Evolutionary conservation across 92 coral and sea anemone genomes (phyloP).

Genomic region (Galaxea fascicularis): DNA sequence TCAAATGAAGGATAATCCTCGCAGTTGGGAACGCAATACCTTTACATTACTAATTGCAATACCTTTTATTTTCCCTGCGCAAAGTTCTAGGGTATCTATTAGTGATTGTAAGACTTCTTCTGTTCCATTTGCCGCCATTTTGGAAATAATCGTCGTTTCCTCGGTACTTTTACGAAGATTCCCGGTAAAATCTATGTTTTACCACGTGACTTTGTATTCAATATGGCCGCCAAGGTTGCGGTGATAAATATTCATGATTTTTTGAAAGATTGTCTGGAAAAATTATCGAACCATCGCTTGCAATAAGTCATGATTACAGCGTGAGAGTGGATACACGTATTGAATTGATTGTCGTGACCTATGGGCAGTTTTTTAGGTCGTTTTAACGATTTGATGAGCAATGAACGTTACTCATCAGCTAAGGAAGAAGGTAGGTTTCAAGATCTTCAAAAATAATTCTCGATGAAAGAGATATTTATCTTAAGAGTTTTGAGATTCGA

Average conservation of each 20-base stretch:
- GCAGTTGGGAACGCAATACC: no score
- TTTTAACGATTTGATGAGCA: slow-evolving; percentile 28
- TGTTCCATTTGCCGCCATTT: slow-evolving; percentile 72
- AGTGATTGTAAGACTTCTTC: slow-evolving; percentile 72
- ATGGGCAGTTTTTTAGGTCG: slow-evolving; percentile 20
- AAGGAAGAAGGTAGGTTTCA: slow-evolving; percentile 84
- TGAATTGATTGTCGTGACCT: slow-evolving; percentile 17
- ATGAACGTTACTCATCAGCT: slow-evolving; percentile 93
- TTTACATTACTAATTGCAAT: no score
- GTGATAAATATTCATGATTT: slow-evolving; percentile 42
- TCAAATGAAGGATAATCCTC: no score
- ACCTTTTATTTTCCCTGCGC: slow-evolving; percentile 84
- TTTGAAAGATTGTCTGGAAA: neutral
- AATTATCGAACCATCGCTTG: slow-evolving; percentile 38
- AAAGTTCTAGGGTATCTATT: slow-evolving; percentile 79
- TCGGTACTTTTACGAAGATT: slow-evolving; percentile 25
- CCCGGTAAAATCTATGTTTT: slow-evolving; percentile 16
- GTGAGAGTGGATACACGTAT: slow-evolving; percentile 8
- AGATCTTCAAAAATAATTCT: neutral
- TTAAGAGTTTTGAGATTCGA: slow-evolving; percentile 23
- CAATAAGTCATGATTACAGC: slow-evolving; percentile 8
- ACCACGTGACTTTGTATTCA: slow-evolving; percentile 65
- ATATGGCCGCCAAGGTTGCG: slow-evolving; percentile 24
- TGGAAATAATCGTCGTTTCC: slow-evolving; percentile 28
- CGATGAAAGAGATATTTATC: slow-evolving; percentile 20